A percentile compares a stretch with the other conserved stretches of the same genome.
phyloP scores from a whole-genome alignment of 2,113 vertebrate genomes.

The Marmota monax region DNA sequence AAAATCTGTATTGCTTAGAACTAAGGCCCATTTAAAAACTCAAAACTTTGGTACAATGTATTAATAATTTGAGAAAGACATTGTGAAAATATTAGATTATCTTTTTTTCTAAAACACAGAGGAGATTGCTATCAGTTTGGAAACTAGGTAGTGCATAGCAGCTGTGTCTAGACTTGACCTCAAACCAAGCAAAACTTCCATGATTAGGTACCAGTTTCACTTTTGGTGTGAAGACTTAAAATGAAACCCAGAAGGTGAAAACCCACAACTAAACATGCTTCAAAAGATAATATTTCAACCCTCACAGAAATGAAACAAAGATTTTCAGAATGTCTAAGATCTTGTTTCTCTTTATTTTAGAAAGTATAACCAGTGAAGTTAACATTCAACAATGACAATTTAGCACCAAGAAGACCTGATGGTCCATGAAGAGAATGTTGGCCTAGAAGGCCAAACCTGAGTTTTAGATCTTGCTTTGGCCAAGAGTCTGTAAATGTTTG shows the following conservation, averaged over 20 bases:
- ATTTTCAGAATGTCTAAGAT: constrained; percentile 19
- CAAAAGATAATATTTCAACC: background rate
- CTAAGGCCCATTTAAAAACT: background rate
- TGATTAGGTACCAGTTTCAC: constrained; percentile 51
- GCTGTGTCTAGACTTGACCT: constrained; percentile 48
- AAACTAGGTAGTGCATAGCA: constrained; percentile 19
- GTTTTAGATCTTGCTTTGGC: background rate
- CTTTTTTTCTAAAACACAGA: constrained; percentile 8
- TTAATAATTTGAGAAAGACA: background rate
- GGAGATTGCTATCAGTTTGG: background rate
- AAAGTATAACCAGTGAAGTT: background rate
- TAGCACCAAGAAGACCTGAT: background rate
- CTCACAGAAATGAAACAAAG: constrained; percentile 31
- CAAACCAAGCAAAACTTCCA: constrained; percentile 57
- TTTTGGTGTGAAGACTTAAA: constrained; percentile 37
- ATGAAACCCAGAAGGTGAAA: constrained; percentile 71
- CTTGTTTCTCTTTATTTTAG: background rate
- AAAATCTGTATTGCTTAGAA: background rate
- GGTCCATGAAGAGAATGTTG: background rate
- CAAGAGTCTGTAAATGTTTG: background rate
- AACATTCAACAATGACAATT: background rate
- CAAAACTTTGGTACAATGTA: background rate
- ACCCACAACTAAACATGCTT: constrained; percentile 21
- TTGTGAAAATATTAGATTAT: background rate
- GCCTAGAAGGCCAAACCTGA: background rate